These are phyloP conservation scores for Podocnemis expansa DNA, from an alignment of 2,113 vertebrate species.

Conservation along the genomic window DNA sequence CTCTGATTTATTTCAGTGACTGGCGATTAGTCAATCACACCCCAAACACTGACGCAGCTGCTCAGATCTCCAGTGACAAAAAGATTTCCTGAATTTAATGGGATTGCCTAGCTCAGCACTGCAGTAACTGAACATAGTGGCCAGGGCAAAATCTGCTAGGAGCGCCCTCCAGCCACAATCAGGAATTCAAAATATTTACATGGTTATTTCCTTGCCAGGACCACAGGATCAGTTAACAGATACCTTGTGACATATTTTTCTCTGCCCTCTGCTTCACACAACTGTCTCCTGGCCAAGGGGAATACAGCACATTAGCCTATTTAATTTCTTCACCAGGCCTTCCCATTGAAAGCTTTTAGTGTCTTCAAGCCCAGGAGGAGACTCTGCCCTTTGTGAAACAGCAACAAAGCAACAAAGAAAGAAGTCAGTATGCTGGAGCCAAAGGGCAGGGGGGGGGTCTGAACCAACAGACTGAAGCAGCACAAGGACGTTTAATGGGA, in stretches of 20 bases:
- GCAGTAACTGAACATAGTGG: neutral
- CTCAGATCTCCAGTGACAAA: neutral
- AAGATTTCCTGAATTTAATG: neutral
- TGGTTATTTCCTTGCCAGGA: rapidly evolving
- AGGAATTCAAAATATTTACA: neutral
- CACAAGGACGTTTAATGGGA: rapidly evolving
- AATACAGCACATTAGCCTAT: rapidly evolving
- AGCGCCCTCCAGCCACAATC: neutral
- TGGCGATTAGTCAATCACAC: neutral
- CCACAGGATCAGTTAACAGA: neutral
- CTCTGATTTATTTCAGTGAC: neutral
- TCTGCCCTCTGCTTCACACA: rapidly evolving
- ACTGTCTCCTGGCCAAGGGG: rapidly evolving
- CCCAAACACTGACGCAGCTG: neutral
- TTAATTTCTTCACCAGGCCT: neutral
- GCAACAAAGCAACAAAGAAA: neutral
- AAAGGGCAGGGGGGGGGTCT: too few relatives aligned
- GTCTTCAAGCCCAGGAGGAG: rapidly evolving
- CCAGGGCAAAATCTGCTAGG: neutral
- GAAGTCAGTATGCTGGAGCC: neutral
- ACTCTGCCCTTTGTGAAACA: neutral
- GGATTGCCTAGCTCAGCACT: neutral
- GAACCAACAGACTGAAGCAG: rapidly evolving
- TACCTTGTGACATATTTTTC: neutral
- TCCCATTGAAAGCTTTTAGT: rapidly evolving